Evolutionary conservation across 2,888 invertebrate species (phyloP).

Genomic region (Sarcophaga subvicina): DNA sequence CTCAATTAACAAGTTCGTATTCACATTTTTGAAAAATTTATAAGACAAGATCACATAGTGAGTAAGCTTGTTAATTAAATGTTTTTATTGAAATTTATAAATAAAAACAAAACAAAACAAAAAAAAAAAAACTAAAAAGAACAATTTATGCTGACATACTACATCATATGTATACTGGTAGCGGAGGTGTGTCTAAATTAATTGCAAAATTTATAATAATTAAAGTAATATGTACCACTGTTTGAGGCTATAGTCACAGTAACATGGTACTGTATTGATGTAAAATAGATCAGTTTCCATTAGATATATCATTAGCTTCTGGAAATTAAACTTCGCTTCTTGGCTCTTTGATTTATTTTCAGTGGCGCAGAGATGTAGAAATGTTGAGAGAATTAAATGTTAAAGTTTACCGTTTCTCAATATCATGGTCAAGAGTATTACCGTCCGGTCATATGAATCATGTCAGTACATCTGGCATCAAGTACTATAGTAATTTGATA

Average conservation of each 20-base stretch:
- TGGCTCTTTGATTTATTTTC: conserved; percentile 48
- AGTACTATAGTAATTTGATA: conserved; percentile 90
- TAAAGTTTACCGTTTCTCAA: conserved; percentile 87
- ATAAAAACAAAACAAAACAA: background rate
- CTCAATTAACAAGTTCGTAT: conserved; percentile 61
- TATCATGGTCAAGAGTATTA: conserved; percentile 89
- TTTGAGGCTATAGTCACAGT: conserved; percentile 59
- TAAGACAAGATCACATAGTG: conserved; percentile 27
- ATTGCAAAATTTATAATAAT: conserved; percentile 27
- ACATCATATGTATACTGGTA: background rate
- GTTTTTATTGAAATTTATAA: conserved; percentile 5
- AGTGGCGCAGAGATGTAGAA: conserved; percentile 85
- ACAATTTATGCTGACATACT: background rate
- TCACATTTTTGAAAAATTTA: conserved; percentile 55
- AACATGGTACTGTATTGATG: conserved; percentile 42
- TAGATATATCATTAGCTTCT: conserved; percentile 7
- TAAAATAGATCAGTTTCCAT: conserved; percentile 69
- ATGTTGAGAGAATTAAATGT: conserved; percentile 86
- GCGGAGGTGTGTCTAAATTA: conserved; percentile 63
- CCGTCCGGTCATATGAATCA: conserved; percentile 86
- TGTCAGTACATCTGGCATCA: conserved; percentile 87
- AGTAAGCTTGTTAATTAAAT: conserved; percentile 19
- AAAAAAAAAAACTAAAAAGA: conserved; percentile 14
- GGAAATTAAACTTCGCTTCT: background rate
- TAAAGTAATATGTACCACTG: conserved; percentile 57